Base-by-base conservation (phyloP, 2,113 vertebrate species). In the Myocastor coypus region DNA sequence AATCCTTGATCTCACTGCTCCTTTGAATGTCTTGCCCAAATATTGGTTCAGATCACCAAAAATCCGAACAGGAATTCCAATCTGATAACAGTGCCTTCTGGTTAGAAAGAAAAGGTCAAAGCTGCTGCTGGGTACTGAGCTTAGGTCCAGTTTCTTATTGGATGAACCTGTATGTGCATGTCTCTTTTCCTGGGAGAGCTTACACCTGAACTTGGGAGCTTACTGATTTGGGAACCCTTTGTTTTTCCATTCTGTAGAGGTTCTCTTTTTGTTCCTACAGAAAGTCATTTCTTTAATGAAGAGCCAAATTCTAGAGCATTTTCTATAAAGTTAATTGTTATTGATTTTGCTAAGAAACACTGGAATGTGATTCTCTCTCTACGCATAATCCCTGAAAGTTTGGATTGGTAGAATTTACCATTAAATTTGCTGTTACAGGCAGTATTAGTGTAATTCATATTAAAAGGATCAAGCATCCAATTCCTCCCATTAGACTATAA, bases 51-150 rank as follows among this genome's bases (percentile, higher is more conserved):
- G 12, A 24, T 28, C 37, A 46, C 24, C 73, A 75, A 42, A 42
- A 75, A 42, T 42, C 24, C 28, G 73, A 50, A 77, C 28, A 50
- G 26, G 73, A 46, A 30, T 7, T 42, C 42, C 42, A 42, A 77
- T 16, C 26, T 77, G 24, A 46, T 77, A 77, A 77, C 73, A 77
- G 30, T 46, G 9, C 13, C 12, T 42, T 84, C 64, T 40, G 12
- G 22, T 66, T 77, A 73, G 55, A 92, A 34, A 95, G 87, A 95
- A 42, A 91, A 83, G 32, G 32, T 7, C 63, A 61, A 73, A 26
- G 22, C 42, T 10, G 5, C 19, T 30, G 10, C 9, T 6, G 63
- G 28, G 57, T 14, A 61, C n/a, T 14, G 55, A 42, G 22, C 11
- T 34, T 61, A 37, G 22, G 37, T 50, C 34, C 68, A 30, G 63